Evolutionary conservation across 2,797 vertebrate genomes (phyloP), one percentile per base, ranked within the genome.

Genomic region (Thamnophis elegans): DNA sequence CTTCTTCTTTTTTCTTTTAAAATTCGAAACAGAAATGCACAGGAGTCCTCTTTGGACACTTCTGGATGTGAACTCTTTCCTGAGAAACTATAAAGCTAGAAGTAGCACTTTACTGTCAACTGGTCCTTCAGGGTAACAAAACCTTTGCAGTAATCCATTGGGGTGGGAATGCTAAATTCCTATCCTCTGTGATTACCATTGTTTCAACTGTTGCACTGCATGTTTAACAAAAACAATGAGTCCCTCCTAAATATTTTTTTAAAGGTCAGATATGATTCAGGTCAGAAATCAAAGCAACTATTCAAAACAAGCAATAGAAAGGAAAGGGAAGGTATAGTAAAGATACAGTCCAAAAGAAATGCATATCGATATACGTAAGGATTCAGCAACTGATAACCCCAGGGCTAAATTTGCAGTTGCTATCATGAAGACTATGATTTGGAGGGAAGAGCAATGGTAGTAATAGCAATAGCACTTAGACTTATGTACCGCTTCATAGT

Each of bases 241-340:
- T 92, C 78, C 68, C 90, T 8, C 22, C 51, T 54, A 59, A 91
- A 60, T 7, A 2, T 85, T 16, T 89, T 94, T 89, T 90, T 59
- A 53, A 28, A 90, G 88, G 60, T 25, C 91, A 91, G 26, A 42
- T 91, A 93, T 89, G 89, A 87, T 94, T 47, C 73, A 85, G 88
- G 88, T 91, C 89, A 94, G 91, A 94, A 93, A 94, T 59, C 91
- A 89, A 95, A 73, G 93, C n/a, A 4, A 26, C 82, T 91, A 88
- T 73, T 94, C 85, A 91, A 16, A 87, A 89, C 32, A 20, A 68
- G 82, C 11, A 58, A 87, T 55, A 88, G 88, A 13, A 73, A 93
- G 94, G 89, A 28, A 59, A 13, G 62, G 60, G 18, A 87, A 7
- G 20, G n/a, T 51, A 60, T 54, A 87, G 47, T 78, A 91, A 89